phyloP scores from a whole-genome alignment of 2,888 invertebrate genomes.

The Amitus sp. region DNA sequence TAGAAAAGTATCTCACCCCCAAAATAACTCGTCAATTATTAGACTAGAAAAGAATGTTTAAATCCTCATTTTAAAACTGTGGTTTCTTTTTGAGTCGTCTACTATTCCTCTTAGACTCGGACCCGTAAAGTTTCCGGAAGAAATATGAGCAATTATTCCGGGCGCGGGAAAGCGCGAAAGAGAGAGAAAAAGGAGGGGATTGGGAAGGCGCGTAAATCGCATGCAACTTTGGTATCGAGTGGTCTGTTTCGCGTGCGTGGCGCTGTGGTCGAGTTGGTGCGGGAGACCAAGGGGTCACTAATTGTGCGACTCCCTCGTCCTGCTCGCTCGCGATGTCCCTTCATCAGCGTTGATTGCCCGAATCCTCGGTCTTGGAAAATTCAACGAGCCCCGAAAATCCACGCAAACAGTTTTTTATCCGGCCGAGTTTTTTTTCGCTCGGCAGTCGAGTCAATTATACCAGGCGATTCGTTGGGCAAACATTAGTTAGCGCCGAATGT shows the following conservation, averaged over 20 bases:
- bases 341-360: slow-evolving; percentile 66
- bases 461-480: slow-evolving; percentile 63
- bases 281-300: slow-evolving; percentile 50
- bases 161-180: no score
- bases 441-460: slow-evolving; percentile 58
- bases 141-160: no score
- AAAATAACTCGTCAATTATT: no score
- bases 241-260: slow-evolving; percentile 55
- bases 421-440: no score
- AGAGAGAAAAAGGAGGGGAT: no score
- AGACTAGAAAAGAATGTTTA: no score
- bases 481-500: slow-evolving; percentile 62
- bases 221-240: slow-evolving; percentile 34
- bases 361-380: slow-evolving; percentile 64
- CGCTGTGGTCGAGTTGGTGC: slow-evolving; percentile 43
- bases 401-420: slow-evolving; percentile 1
- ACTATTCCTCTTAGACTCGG: no score
- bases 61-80: no score
- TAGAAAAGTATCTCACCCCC: no score
- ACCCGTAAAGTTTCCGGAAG: no score
- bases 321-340: slow-evolving; percentile 48
- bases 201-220: no score
- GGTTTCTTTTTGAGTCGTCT: no score
- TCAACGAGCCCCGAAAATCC: neutral
- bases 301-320: slow-evolving; percentile 60